Base-by-base conservation (phyloP, 2,888 invertebrate species). In the Lasioglossum marginatum region DNA sequence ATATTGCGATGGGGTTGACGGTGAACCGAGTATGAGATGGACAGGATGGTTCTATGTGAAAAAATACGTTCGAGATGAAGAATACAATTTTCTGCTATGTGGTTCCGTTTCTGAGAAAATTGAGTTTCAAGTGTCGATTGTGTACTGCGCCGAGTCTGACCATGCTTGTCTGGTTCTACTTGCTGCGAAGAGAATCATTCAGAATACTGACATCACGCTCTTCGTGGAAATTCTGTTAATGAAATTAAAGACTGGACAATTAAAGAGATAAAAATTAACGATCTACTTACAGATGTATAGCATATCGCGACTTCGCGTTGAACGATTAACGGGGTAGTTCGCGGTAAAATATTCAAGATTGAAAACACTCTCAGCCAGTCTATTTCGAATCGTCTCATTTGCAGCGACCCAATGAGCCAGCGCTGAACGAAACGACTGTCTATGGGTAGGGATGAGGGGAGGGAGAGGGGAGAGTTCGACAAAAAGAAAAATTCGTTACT, bases 401-500 rank as follows among this genome's bases (percentile, higher is more conserved):
- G 43, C 52, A 27, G 19, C 70, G 74, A 31, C 73, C 77, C n/a
- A 71, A 60, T 40, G 75, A 66, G 60, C 68, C 37, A 34, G 23
- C 34, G 23, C 19, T 19, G n/a, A 27, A 27, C 27, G 27, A 27
- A 27, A 27, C 14, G 27, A 27, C n/a, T 14, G 60, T 10, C 3
- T n/a, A 23, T 10, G 3, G 23, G 3, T 10, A 52, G 23, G 23
- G 23, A 23, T 3, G 27, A 10, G 14, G 27, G 27, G 2, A 4
- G n/a, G 57, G n/a, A 3, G 0, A 12, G 60, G 14, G 4, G 8
- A 8, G 10, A 52, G 52, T 72, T 31, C 66, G 45, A 14, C 37
- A 43, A 52, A 40, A 75, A 34, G 52, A 27, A 75, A 72, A 78
- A 63, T 77, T 86, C 74, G 79, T 83, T 82, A 79, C 5, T 76